Evolutionary conservation across 64 coral and sea anemone species (phyloP).

Genomic region (Dendronephthya gigantea): DNA sequence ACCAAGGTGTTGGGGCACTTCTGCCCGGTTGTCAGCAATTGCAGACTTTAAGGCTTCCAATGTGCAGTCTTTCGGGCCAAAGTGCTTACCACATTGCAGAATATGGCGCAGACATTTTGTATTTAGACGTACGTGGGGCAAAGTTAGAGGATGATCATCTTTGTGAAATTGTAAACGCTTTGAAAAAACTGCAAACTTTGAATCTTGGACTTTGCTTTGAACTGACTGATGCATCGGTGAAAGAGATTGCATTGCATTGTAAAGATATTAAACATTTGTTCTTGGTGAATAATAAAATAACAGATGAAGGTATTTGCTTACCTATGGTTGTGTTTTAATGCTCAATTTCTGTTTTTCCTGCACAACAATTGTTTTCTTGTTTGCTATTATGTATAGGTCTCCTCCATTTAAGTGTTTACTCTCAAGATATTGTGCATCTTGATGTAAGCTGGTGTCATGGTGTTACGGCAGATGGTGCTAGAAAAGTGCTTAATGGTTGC

Average conservation of each 20-base stretch:
- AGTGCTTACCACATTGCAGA: slow-evolving; percentile 41
- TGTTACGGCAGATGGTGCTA: slow-evolving; percentile 71
- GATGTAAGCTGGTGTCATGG: slow-evolving; percentile 93
- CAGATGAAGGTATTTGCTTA: slow-evolving; percentile 49
- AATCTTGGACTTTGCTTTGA: slow-evolving; percentile 83
- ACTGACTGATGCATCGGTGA: slow-evolving; percentile 56
- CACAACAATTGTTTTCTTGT: neutral
- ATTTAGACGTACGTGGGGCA: slow-evolving; percentile 65
- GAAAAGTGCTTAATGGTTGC: slow-evolving; percentile 52
- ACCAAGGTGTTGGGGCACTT: slow-evolving; percentile 58
- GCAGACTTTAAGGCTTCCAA: slow-evolving; percentile 56
- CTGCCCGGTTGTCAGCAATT: slow-evolving; percentile 53
- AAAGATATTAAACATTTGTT: slow-evolving; percentile 50
- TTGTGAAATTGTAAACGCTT: slow-evolving; percentile 35
- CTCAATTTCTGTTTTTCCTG: neutral
- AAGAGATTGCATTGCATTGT: slow-evolving; percentile 46
- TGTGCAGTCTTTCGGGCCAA: slow-evolving; percentile 59
- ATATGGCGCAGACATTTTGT: slow-evolving; percentile 36
- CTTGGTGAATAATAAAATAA: slow-evolving; percentile 75
- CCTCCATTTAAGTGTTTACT: slow-evolving; percentile 38
- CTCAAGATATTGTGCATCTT: slow-evolving; percentile 45
- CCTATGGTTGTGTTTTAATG: neutral
- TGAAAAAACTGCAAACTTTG: slow-evolving; percentile 36
- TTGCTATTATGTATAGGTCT: neutral
- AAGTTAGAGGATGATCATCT: slow-evolving; percentile 53